Percentiles rank a stretch among this genome's conserved stretches.
phyloP scores from a whole-genome alignment of 1,140 invertebrate species.

The Elysia chlorotica region DNA sequence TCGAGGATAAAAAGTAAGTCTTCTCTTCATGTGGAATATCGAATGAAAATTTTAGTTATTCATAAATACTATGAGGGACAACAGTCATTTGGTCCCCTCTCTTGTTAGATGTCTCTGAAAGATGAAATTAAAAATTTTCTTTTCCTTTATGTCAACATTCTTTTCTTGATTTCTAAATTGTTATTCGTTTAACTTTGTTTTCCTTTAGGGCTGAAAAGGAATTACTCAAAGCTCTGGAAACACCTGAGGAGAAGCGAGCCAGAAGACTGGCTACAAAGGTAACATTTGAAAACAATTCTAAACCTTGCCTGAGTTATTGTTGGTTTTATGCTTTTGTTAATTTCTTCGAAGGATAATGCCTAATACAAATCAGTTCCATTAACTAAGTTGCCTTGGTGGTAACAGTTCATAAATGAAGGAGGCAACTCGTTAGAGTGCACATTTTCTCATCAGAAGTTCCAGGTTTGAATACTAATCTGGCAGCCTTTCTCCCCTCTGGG shows the following conservation, averaged over 20 bases:
- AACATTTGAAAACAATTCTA: constrained; percentile 80
- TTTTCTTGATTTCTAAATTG: neutral
- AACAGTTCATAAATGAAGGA: too few species aligned
- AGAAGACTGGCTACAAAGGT: constrained; percentile 84
- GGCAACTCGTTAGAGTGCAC: too few species aligned
- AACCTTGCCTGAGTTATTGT: constrained; percentile 79
- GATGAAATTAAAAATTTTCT: neutral
- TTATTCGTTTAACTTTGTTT: neutral
- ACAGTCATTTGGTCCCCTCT: neutral
- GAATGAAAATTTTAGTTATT: neutral
- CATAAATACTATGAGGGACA: neutral
- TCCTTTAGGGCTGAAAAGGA: constrained; percentile 70
- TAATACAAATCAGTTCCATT: neutral
- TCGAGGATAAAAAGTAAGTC: neutral
- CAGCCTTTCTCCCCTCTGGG: too few species aligned
- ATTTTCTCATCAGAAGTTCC: too few species aligned
- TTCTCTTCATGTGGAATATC: neutral
- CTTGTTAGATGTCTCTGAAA: constrained; percentile 6
- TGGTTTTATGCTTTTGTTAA: neutral
- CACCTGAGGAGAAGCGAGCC: constrained; percentile 90
- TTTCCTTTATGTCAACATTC: neutral
- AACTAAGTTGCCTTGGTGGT: too few species aligned
- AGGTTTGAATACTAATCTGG: too few species aligned
- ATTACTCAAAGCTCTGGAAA: constrained; percentile 85
- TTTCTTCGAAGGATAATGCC: neutral